phyloP scores from a whole-genome alignment of 2,113 vertebrate genomes.

The Cynocephalus volans region DNA sequence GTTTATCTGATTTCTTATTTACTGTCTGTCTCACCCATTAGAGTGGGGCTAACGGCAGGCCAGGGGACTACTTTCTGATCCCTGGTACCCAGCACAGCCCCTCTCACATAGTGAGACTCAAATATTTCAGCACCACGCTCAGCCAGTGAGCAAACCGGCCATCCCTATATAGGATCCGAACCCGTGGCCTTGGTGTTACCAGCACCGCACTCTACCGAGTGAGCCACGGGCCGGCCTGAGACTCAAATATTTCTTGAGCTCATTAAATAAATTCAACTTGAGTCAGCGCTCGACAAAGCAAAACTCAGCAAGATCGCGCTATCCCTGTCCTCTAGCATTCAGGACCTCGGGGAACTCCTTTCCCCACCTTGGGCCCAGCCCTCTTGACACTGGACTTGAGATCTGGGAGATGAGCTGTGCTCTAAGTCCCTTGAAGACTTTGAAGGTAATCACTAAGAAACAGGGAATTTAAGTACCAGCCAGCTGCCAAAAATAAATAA shows the following conservation, averaged over 20 bases:
- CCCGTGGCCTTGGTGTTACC: no score
- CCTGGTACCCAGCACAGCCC: background rate
- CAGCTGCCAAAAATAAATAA: no score
- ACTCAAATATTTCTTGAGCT: background rate
- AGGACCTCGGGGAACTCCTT: background rate
- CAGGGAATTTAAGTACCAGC: background rate
- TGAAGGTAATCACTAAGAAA: background rate
- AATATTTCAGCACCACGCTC: no score
- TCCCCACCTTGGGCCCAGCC: background rate
- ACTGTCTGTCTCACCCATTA: background rate
- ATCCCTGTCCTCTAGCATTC: background rate
- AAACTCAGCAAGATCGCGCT: background rate
- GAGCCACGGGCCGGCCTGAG: no score
- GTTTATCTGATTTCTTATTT: background rate
- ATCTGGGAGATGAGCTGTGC: background rate
- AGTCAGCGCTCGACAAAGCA: background rate
- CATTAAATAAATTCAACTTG: background rate
- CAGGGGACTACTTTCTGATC: background rate
- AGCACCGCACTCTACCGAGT: no score
- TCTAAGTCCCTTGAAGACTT: background rate
- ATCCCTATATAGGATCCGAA: no score
- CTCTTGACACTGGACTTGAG: background rate
- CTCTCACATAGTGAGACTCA: background rate
- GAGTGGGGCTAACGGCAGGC: background rate
- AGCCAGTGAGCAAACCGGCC: no score